Evolutionary conservation across 2,888 invertebrate genomes (phyloP).

Genomic region (Ceramica pisi): DNA sequence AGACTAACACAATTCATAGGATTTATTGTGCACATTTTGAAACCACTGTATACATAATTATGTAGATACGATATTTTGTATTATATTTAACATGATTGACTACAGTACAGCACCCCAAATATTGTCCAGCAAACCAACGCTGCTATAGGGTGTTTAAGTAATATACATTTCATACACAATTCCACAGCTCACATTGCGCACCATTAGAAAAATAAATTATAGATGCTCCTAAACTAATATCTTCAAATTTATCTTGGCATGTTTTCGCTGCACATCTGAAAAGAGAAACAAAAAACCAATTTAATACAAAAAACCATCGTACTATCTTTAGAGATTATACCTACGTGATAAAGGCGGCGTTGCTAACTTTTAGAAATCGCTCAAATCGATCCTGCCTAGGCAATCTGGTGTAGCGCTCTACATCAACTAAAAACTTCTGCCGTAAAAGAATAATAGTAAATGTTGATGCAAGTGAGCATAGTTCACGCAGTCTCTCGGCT

Average conservation of each 20-base stretch:
- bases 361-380: no score
- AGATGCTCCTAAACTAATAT: conserved; percentile 87
- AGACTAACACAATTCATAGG: conserved; percentile 78
- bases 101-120: conserved; percentile 86
- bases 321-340: no score
- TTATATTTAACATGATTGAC: conserved; percentile 87
- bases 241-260: conserved; percentile 89
- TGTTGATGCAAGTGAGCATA: no score
- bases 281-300: conserved; percentile 63
- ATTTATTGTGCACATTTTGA: conserved; percentile 83
- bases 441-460: no score
- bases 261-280: conserved; percentile 89
- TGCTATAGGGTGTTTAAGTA: conserved; percentile 83
- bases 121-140: conserved; percentile 84
- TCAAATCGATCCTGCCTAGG: no score
- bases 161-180: conserved; percentile 87
- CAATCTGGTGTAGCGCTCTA: no score
- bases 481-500: no score
- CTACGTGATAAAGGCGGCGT: no score
- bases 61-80: conserved; percentile 81
- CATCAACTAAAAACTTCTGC: no score
- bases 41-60: conserved; percentile 77
- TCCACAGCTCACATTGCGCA: conserved; percentile 90
- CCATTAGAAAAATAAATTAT: conserved; percentile 91
- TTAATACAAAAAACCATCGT: no score